Evolutionary conservation across 1,140 invertebrate species (phyloP).

Genomic region (Ectropis grisescens): DNA sequence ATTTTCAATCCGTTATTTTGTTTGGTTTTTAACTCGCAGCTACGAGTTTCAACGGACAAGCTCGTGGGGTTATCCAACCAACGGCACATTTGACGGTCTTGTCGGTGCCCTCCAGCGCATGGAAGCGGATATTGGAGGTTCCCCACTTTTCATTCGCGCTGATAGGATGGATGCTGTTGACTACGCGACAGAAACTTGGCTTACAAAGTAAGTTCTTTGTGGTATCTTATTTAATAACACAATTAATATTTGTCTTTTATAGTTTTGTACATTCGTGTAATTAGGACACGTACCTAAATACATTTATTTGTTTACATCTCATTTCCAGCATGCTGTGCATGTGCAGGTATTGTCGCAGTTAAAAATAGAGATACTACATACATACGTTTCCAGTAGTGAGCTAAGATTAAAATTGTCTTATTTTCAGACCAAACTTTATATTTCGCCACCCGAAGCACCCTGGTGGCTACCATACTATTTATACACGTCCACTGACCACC

Average conservation of each 20-base stretch:
- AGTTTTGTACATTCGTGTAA: no score
- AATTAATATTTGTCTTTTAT: no score
- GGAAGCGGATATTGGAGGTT: conserved; percentile 72
- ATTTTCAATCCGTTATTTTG: no score
- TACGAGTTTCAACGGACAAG: conserved; percentile 66
- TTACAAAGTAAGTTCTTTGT: conserved; percentile 64
- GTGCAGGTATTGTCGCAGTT: no score
- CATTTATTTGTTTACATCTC: no score
- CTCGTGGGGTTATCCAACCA: conserved; percentile 76
- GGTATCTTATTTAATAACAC: no score
- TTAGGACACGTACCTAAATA: no score
- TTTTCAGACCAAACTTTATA: conserved; percentile 73
- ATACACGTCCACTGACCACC: conserved; percentile 68
- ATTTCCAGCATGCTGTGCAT: no score
- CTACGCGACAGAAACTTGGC: conserved; percentile 73
- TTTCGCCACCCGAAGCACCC: conserved; percentile 74
- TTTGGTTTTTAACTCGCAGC: conserved; percentile 46
- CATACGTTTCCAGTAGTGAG: no score
- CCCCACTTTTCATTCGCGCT: conserved; percentile 71
- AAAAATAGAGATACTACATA: no score
- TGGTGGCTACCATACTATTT: conserved; percentile 72
- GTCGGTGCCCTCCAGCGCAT: conserved; percentile 73
- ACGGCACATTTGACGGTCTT: conserved; percentile 77
- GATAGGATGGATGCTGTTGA: conserved; percentile 73
- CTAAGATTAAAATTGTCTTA: no score